Conservation (phyloP, 2,888 invertebrate genomes). For the Drosophila leonis region DNA sequence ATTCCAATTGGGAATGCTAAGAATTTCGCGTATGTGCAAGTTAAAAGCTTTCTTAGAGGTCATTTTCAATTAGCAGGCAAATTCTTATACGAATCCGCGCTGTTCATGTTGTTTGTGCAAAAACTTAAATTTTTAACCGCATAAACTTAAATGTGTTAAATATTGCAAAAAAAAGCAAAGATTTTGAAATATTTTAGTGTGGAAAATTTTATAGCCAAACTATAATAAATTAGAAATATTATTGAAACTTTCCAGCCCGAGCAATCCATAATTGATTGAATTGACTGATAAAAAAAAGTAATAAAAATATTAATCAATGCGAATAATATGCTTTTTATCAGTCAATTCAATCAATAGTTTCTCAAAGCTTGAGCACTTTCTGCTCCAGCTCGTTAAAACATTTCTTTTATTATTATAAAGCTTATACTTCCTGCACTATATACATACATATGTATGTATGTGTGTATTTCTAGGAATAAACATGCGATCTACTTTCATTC, state of each 20-base stretch:
- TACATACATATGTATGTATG: not conserved
- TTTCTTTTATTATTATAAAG: not conserved
- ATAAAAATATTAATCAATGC: too few relatives aligned
- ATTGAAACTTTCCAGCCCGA: not conserved
- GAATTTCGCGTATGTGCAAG: not conserved
- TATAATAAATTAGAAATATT: not conserved
- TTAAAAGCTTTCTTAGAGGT: constrained; percentile 3
- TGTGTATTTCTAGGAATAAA: not conserved
- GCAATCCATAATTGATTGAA: not conserved
- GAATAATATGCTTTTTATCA: too few relatives aligned
- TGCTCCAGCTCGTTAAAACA: not conserved
- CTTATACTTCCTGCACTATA: not conserved
- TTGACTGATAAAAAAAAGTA: not conserved
- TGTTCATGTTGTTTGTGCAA: constrained; percentile 1
- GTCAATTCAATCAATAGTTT: too few relatives aligned
- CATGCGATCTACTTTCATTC: not conserved
- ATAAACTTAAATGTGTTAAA: not conserved
- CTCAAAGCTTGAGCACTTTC: too few relatives aligned
- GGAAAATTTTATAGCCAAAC: not conserved
- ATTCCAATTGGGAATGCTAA: constrained; percentile 8
- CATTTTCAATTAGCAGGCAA: not conserved
- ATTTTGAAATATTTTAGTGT: too few relatives aligned
- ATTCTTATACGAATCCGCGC: constrained; percentile 4
- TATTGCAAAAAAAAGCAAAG: not conserved
- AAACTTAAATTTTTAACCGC: not conserved